These are phyloP conservation scores for Brachymystax lenok DNA, from an alignment of 2,797 vertebrate genomes.

Conservation along the genomic window DNA sequence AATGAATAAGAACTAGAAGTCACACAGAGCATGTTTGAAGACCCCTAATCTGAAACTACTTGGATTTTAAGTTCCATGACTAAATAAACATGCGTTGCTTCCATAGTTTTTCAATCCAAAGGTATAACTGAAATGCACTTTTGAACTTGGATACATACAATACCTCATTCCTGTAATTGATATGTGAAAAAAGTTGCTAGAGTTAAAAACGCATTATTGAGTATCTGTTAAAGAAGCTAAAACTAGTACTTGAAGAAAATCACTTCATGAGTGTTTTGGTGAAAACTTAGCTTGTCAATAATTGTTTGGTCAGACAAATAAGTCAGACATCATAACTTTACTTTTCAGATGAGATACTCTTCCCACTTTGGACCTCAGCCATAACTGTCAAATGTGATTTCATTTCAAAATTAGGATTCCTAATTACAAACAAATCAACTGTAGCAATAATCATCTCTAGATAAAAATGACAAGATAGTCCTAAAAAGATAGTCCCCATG, in stretches of 20 bases:
- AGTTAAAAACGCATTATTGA: not conserved
- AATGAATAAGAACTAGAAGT: too few species aligned
- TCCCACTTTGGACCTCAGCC: not conserved
- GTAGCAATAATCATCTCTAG: not conserved
- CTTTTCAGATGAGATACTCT: slow-evolving; percentile 3
- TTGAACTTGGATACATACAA: not conserved
- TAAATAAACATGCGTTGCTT: not conserved
- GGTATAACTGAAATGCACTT: not conserved
- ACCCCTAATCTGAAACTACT: not conserved
- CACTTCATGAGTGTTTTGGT: not conserved
- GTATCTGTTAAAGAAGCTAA: not conserved
- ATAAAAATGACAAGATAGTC: not conserved
- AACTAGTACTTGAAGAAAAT: not conserved
- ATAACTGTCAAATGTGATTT: not conserved
- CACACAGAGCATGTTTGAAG: too few species aligned
- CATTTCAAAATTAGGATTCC: not conserved
- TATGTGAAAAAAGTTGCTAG: not conserved
- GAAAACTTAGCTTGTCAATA: not conserved
- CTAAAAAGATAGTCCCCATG: not conserved
- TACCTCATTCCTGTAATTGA: too few species aligned
- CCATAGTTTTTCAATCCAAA: not conserved
- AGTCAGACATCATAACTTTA: not conserved
- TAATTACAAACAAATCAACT: not conserved
- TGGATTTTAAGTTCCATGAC: not conserved
- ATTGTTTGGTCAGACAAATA: not conserved